Conservation (phyloP, 2,113 vertebrate species). For the Archilochus colubris region DNA sequence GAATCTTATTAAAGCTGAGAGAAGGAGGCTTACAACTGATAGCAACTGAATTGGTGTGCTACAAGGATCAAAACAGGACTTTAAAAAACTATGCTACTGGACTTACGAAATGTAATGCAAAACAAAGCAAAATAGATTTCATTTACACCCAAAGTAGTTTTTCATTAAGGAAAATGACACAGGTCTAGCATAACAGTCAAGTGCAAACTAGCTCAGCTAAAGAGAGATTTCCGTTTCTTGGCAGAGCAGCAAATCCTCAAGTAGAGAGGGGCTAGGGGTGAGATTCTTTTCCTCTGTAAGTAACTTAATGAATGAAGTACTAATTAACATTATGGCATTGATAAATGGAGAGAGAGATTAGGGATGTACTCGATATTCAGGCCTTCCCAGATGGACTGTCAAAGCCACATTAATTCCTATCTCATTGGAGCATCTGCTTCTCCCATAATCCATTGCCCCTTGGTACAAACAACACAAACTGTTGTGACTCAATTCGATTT, state of each 20-base stretch:
- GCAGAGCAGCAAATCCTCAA: conserved; percentile 76
- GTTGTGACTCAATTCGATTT: conserved; percentile 94
- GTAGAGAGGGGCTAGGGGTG: conserved; percentile 74
- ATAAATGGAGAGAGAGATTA: conserved; percentile 95
- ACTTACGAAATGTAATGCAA: conserved; percentile 36
- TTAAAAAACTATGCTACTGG: conserved; percentile 44
- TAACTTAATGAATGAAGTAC: conserved; percentile 94
- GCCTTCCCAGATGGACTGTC: conserved; percentile 86
- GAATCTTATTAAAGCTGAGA: background rate
- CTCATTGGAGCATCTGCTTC: conserved; percentile 96
- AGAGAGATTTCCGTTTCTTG: conserved; percentile 70
- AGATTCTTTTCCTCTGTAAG: conserved; percentile 82
- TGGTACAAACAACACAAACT: conserved; percentile 86
- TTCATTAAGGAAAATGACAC: conserved; percentile 57
- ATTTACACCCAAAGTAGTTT: conserved; percentile 48
- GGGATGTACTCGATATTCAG: conserved; percentile 84
- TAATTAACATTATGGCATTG: conserved; percentile 96
- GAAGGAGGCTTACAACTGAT: background rate
- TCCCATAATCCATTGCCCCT: conserved; percentile 89
- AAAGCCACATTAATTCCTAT: conserved; percentile 94
- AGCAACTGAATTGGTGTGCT: background rate
- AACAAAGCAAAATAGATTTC: conserved; percentile 50
- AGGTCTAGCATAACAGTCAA: conserved; percentile 66
- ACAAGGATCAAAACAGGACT: conserved; percentile 28
- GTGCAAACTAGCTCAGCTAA: conserved; percentile 63